Conservation (phyloP, 2,888 invertebrate genomes). For the Drosophila mayaguana region DNA sequence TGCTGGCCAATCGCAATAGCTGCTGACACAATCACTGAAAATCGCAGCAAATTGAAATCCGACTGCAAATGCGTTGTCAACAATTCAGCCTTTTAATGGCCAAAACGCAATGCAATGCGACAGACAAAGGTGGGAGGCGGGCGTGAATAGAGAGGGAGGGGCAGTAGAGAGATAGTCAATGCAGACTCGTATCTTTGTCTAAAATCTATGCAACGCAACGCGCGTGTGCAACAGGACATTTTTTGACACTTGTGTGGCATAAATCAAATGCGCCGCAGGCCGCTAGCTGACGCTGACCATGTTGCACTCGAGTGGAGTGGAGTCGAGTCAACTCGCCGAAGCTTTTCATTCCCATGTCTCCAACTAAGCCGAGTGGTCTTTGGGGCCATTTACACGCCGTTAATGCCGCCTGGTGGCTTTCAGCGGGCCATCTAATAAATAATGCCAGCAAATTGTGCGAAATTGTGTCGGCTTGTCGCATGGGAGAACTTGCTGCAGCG, state of each 20-base stretch:
- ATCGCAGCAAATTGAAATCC: constrained; percentile 65
- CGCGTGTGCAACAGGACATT: constrained; percentile 77
- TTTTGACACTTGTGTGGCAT: constrained; percentile 78
- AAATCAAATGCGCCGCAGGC: constrained; percentile 76
- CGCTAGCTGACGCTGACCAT: constrained; percentile 28
- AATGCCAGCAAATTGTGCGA: constrained; percentile 70
- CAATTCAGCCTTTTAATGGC: constrained; percentile 66
- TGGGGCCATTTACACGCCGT: constrained; percentile 65
- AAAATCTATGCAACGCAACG: constrained; percentile 60
- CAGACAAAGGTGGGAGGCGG: neutral
- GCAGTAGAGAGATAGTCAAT: neutral
- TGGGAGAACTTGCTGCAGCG: constrained; percentile 57
- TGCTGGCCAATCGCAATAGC: constrained; percentile 30
- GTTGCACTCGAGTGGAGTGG: constrained; percentile 25
- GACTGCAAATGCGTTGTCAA: constrained; percentile 53
- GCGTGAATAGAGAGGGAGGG: neutral
- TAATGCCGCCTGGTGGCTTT: constrained; percentile 63
- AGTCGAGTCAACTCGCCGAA: neutral
- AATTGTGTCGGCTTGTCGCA: constrained; percentile 48
- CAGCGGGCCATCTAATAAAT: constrained; percentile 75
- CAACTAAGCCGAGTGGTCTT: constrained; percentile 30
- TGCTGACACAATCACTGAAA: constrained; percentile 71
- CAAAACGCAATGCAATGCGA: constrained; percentile 28
- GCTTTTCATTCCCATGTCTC: constrained; percentile 1
- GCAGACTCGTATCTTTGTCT: constrained; percentile 54